These are phyloP conservation scores for Microcebus lehilahytsara DNA, from an alignment of 2,113 vertebrate genomes.

Conservation along the genomic window DNA sequence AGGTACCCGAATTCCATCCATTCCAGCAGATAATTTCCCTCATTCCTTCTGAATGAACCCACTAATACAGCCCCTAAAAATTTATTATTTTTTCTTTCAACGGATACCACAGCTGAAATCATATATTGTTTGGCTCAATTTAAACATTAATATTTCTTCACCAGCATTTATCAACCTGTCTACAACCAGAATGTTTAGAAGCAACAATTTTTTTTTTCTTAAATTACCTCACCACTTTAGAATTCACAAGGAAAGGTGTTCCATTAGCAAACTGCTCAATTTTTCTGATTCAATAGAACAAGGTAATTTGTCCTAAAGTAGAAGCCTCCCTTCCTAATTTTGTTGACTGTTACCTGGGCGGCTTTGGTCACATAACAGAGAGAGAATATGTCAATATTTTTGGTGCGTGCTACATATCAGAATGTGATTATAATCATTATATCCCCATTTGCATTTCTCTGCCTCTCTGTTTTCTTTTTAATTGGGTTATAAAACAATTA, in stretches of 20 bases:
- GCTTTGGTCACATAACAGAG: neutral
- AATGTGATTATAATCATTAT: constrained; percentile 80
- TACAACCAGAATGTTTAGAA: constrained; percentile 69
- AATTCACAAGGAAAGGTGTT: constrained; percentile 66
- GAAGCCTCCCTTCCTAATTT: constrained; percentile 9
- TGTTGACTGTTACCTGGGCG: constrained; percentile 36
- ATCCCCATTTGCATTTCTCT: constrained; percentile 81
- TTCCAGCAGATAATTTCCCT: constrained; percentile 22
- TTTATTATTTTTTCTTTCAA: constrained; percentile 58
- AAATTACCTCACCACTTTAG: constrained; percentile 61
- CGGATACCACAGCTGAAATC: constrained; percentile 48
- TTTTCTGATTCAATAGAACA: constrained; percentile 50
- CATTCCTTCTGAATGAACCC: constrained; percentile 46
- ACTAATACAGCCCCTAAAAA: neutral
- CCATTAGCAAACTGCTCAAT: constrained; percentile 64
- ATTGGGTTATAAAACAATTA: constrained; percentile 90
- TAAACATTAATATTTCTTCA: constrained; percentile 60
- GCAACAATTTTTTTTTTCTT: constrained; percentile 28
- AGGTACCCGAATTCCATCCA: neutral
- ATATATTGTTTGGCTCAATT: constrained; percentile 49
- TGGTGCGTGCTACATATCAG: constrained; percentile 52
- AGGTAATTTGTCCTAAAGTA: constrained; percentile 52
- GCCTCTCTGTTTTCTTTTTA: constrained; percentile 85
- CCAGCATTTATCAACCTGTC: constrained; percentile 72
- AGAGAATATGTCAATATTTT: constrained; percentile 59